Conservation (phyloP, 1,140 invertebrate species). For the Ostrea denselamellosa region DNA sequence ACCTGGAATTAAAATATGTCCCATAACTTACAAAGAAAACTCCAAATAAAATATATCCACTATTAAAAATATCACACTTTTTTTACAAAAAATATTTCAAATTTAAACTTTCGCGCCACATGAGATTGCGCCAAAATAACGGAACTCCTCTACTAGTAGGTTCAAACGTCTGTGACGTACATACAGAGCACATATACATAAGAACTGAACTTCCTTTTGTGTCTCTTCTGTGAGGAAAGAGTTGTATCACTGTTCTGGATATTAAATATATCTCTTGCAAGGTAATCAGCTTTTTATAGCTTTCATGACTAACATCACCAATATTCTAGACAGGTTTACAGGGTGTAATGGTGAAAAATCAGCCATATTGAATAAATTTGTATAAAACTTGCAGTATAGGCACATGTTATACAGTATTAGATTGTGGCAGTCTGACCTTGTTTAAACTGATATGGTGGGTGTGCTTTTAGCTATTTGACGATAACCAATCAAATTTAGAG, state of each 20-base stretch:
- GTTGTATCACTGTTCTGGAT: conserved; percentile 21
- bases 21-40: background rate
- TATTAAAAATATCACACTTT: background rate
- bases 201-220: background rate
- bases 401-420: conserved; percentile 14
- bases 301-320: background rate
- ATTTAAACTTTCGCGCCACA: conserved; percentile 23
- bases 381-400: conserved; percentile 21
- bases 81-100: conserved; percentile 10
- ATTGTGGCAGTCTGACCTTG: conserved; percentile 19
- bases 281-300: conserved; percentile 30
- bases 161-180: background rate
- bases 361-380: conserved; percentile 40
- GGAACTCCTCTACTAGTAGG: background rate
- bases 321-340: conserved; percentile 18
- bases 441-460: conserved; percentile 39
- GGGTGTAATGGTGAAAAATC: conserved; percentile 15
- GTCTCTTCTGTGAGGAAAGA: background rate
- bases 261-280: conserved; percentile 30
- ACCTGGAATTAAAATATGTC: background rate
- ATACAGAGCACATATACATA: background rate
- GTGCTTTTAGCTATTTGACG: conserved; percentile 27
- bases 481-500: conserved; percentile 29
- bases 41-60: background rate
- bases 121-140: conserved; percentile 22